A percentile compares a stretch with the other conserved stretches of the same genome.
These are phyloP conservation scores for Heterotis niloticus DNA, from an alignment of 2,113 vertebrate genomes.

Conservation along the genomic window DNA sequence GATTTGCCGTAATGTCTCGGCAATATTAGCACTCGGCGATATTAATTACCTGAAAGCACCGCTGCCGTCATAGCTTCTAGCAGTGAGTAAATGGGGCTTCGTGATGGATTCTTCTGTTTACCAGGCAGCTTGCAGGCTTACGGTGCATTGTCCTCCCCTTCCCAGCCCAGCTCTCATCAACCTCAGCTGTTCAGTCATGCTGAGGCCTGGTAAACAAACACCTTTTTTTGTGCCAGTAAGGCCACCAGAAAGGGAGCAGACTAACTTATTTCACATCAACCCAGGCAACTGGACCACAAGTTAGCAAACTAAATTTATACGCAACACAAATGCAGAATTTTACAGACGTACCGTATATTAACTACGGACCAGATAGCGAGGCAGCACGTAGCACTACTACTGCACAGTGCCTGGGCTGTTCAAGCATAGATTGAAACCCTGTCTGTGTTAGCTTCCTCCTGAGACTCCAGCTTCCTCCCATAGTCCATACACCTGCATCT, in stretches of 20 bases:
- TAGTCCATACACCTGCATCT: too few relatives aligned
- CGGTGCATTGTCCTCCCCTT: neutral
- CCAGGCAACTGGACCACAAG: too few relatives aligned
- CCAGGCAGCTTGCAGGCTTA: neutral
- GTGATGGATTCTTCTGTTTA: neutral
- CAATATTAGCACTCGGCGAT: neutral
- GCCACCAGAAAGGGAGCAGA: neutral
- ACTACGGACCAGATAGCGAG: neutral
- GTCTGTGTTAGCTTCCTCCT: neutral
- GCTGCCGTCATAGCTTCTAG: neutral
- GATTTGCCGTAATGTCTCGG: neutral
- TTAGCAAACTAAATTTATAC: too few relatives aligned
- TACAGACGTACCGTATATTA: neutral
- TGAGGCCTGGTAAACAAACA: neutral
- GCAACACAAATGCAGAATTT: neutral
- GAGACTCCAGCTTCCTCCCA: too few relatives aligned
- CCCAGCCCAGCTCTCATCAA: neutral
- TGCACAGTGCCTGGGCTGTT: neutral
- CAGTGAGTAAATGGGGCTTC: neutral
- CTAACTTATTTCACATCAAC: neutral
- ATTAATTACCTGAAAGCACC: slow-evolving; percentile 19
- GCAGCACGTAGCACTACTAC: too few relatives aligned
- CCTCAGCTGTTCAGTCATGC: neutral
- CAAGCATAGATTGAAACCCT: neutral
- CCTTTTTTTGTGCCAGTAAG: neutral